Base-by-base conservation (phyloP, 2,888 invertebrate genomes). In the Druceiella hillmani region DNA sequence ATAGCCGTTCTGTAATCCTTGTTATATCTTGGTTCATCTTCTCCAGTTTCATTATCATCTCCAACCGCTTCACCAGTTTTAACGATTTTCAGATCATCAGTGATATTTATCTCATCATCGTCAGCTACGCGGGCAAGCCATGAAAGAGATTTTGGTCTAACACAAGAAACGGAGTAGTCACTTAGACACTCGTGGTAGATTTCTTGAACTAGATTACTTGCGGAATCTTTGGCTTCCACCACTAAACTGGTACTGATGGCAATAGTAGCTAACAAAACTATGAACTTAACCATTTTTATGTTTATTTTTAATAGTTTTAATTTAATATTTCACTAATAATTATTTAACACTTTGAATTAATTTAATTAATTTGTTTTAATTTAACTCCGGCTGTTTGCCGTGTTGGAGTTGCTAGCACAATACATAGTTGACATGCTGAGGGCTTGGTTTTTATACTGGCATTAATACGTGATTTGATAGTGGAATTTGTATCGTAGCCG, bases 121-220 rank as follows among this genome's bases (percentile, higher is more conserved):
- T 77, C 72, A 12, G 76, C 63, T 3, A 81, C 82, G 41, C 75
- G 69, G 49, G 79, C 80, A 50, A 87, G 74, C 81, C 87, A 88
- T 47, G 79, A 74, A 55, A 88, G 60, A 29, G 87, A 77, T 61
- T 85, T 85, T 5, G 87, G 87, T 53, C 83, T 82, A 36, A 84
- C 81, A 64, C 89, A 89, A 53, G 76, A 74, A 45, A 81, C 68
- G 26, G 81, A 81, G 53, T 81, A 78, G 52, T 80, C 77, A 56
- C 78, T 78, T 31, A 84, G 57, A 53, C 85, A 85, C 58, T 76
- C 73, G 35, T 72, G 62, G 57, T 83, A 84, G 62, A 83, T 78
- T 53, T 81, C 82, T 45, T 66, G 66, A 11, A 78, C 68, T 53
- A 84, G 61, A 45, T 76, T 78, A 2, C 78, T 65, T 2, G 82